Conservation (phyloP, 2,797 vertebrate genomes). For the Enteromius paludinosus region DNA sequence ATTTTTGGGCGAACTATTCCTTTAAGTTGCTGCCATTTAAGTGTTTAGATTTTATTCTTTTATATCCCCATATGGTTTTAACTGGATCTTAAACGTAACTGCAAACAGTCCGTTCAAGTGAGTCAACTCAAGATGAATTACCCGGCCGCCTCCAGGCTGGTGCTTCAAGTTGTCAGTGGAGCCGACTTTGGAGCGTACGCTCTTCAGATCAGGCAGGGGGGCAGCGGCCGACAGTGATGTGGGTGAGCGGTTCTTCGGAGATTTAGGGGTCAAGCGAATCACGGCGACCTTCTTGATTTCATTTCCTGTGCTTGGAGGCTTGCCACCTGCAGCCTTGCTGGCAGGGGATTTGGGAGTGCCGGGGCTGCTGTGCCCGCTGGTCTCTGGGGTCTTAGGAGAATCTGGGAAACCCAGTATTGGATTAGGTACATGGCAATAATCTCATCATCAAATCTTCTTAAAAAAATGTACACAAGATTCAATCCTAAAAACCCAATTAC, state of each 20-base stretch:
- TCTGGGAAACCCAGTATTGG: slow-evolving; percentile 69
- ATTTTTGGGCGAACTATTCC: too few relatives aligned
- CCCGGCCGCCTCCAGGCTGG: slow-evolving; percentile 95
- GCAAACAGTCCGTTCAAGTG: slow-evolving; percentile 5
- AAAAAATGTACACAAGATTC: background rate
- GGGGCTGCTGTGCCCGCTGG: slow-evolving; percentile 93
- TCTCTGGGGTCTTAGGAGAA: slow-evolving; percentile 82
- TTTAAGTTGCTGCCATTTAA: background rate
- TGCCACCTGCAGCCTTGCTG: slow-evolving; percentile 84
- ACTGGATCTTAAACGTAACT: background rate
- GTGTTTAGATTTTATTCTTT: background rate
- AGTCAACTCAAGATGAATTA: slow-evolving; percentile 63
- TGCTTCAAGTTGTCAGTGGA: slow-evolving; percentile 95
- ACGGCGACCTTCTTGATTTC: slow-evolving; percentile 94
- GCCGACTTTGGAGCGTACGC: slow-evolving; percentile 90
- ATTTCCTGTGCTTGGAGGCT: slow-evolving; percentile 84
- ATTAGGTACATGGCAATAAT: background rate
- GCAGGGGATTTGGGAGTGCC: slow-evolving; percentile 89
- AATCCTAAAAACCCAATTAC: slow-evolving; percentile 60
- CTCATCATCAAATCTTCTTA: background rate
- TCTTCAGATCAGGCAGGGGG: slow-evolving; percentile 91
- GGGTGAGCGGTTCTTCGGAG: slow-evolving; percentile 88
- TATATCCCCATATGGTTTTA: background rate
- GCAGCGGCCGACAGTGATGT: slow-evolving; percentile 74
- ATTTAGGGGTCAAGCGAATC: slow-evolving; percentile 93